Evolutionary conservation across 2,888 invertebrate species (phyloP), one percentile per base, ranked within the genome.

Genomic region (Cordilura impudica): DNA sequence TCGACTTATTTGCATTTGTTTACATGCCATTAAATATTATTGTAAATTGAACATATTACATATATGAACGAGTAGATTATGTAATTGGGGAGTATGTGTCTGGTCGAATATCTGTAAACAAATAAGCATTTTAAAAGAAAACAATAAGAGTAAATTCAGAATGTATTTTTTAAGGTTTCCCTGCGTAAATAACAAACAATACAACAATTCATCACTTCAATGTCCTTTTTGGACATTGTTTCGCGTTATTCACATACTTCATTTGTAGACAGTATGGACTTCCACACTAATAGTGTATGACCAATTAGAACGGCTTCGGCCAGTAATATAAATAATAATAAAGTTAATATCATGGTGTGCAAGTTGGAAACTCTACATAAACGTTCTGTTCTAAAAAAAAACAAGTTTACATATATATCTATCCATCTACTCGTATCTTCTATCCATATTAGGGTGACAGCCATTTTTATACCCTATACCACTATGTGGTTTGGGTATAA

Each of bases 1-100:
- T n/a, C 4, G 7, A 35, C 19, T 39, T 45, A 29, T 70, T 29
- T 26, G 79, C 47, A 75, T 85, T 84, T 86, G 88, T 88, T 89
- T 89, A 88, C 88, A 88, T 88, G 86, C 87, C 88, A 89, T 88
- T 89, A 85, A 87, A 87, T 88, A 83, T 83, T 73, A 83, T 72
- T 78, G 23, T 43, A n/a, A n/a, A n/a, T n/a, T n/a, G n/a, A n/a
- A n/a, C n/a, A n/a, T n/a, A n/a, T n/a, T n/a, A n/a, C n/a, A n/a
- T n/a, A n/a, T n/a, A n/a, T n/a, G n/a, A n/a, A n/a, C n/a, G n/a
- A n/a, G n/a, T n/a, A n/a, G n/a, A n/a, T n/a, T n/a, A n/a, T n/a
- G n/a, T n/a, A n/a, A n/a, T n/a, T n/a, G n/a, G 14, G 21, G 18
- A 4, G 39, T 53, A 54, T 66, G 66, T 78, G 71, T 49, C 60